Percentiles rank a stretch among this genome's conserved stretches.
Evolutionary conservation across 2,113 vertebrate species (phyloP).

Genomic region (Aegithalos caudatus): DNA sequence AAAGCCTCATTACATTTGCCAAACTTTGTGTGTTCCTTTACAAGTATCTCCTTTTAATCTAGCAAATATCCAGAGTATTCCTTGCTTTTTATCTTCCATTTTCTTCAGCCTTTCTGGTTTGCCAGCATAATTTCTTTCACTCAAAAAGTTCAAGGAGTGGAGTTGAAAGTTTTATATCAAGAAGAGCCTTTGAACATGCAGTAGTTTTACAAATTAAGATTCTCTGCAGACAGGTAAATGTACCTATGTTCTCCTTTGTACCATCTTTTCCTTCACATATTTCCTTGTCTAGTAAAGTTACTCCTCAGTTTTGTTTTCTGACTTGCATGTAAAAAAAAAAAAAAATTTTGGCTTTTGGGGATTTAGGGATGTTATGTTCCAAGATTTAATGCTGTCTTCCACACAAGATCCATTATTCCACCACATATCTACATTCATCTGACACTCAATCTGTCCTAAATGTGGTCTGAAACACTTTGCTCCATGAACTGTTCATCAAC

Average conservation of each 20-base stretch:
- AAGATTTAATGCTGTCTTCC: background rate
- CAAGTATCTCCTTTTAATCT: background rate
- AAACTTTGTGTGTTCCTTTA: background rate
- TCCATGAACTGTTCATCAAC: background rate
- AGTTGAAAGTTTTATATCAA: background rate
- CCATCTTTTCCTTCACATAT: background rate
- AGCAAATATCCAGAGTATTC: background rate
- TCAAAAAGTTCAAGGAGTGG: background rate
- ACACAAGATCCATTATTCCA: background rate
- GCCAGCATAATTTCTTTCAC: background rate
- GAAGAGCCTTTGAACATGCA: background rate
- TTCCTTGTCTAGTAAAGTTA: background rate
- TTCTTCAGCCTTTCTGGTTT: background rate
- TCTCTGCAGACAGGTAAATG: background rate
- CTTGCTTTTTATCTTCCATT: background rate
- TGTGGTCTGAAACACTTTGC: background rate
- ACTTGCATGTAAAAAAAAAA: background rate
- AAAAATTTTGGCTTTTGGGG: background rate
- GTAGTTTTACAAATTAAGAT: background rate
- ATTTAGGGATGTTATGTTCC: background rate
- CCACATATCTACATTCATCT: background rate
- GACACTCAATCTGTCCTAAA: background rate
- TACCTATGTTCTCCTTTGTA: background rate
- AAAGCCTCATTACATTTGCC: background rate
- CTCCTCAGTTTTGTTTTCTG: background rate